phyloP scores from a whole-genome alignment of 2,113 vertebrate species.

The Scatophagus argus region DNA sequence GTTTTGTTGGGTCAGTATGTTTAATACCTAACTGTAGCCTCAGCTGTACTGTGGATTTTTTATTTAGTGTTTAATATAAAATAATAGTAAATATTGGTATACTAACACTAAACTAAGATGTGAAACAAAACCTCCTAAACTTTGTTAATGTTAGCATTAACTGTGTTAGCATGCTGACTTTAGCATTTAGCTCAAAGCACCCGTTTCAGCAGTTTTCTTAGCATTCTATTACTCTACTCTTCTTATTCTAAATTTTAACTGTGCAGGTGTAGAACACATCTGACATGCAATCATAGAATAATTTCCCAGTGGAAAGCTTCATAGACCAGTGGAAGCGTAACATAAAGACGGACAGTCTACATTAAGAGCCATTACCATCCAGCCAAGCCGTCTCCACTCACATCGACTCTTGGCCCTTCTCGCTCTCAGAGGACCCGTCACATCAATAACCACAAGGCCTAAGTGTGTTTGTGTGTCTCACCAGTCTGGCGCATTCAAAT shows the following conservation, averaged over 20 bases:
- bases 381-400: conserved; percentile 64
- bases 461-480: conserved; percentile 26
- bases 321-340: conserved; percentile 16
- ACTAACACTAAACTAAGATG: no score
- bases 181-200: neutral
- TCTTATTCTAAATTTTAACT: conserved; percentile 4
- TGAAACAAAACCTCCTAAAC: no score
- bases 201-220: conserved; percentile 6
- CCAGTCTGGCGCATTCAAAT: neutral
- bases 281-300: conserved; percentile 23
- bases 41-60: no score
- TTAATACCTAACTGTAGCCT: no score
- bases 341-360: conserved; percentile 43
- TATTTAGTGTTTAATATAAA: no score
- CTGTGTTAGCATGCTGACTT: neutral
- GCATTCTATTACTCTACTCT: neutral
- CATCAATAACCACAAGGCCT: conserved; percentile 62
- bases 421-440: conserved; percentile 38
- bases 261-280: neutral
- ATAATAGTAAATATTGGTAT: no score
- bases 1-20: no score
- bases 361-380: conserved; percentile 62
- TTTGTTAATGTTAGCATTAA: no score
- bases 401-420: conserved; percentile 67
- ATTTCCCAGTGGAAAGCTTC: conserved; percentile 25